phyloP scores from a whole-genome alignment of 2,113 vertebrate genomes.

The Hepsetus odoe region DNA sequence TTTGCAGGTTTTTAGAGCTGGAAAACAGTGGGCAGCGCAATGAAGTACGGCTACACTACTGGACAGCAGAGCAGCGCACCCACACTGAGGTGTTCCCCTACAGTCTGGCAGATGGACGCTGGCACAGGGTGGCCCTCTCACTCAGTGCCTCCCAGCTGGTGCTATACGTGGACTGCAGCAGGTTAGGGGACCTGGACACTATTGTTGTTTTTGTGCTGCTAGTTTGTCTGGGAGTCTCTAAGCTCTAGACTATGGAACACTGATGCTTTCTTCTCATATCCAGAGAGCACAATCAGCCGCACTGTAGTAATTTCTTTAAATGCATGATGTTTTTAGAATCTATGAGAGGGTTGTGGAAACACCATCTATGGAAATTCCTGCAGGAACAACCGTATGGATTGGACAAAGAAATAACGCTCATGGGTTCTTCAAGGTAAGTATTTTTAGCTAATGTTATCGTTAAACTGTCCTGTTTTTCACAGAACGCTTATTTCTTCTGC shows the following conservation, averaged over 20 bases:
- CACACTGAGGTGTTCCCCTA: conserved; percentile 88
- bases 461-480: not conserved
- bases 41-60: conserved; percentile 87
- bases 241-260: no score
- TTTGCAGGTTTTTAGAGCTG: conserved; percentile 84
- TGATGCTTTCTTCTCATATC: not conserved
- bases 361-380: conserved; percentile 81
- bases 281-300: not conserved
- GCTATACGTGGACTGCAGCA: conserved; percentile 88
- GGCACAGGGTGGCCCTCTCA: conserved; percentile 86
- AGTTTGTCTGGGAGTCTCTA: not conserved
- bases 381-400: conserved; percentile 82
- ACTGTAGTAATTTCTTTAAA: not conserved
- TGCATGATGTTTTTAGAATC: conserved; percentile 71
- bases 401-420: conserved; percentile 88
- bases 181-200: conserved; percentile 70
- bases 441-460: not conserved
- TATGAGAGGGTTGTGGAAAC: conserved; percentile 86
- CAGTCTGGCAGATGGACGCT: conserved; percentile 85
- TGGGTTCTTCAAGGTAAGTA: conserved; percentile 84
- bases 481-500: not conserved
- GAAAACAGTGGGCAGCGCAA: conserved; percentile 87
- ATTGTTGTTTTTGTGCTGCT: not conserved
- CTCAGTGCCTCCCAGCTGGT: conserved; percentile 85
- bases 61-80: conserved; percentile 74